phyloP scores from a whole-genome alignment of 2,888 invertebrate genomes.

The Cantharis flavilabris region DNA sequence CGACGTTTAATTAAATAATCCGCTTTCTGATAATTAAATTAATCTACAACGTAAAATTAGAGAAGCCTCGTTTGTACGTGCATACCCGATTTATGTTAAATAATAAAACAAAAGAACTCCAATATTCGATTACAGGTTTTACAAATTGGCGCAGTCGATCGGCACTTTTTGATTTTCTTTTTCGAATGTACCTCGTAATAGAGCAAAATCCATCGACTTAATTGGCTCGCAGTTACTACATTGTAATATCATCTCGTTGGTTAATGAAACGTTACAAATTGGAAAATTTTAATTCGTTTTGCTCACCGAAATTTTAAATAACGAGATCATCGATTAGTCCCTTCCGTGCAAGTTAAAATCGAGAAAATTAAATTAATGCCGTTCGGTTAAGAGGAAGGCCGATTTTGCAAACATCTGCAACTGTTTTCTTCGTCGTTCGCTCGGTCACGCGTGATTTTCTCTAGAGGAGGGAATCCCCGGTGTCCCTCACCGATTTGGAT shows the following conservation, averaged over 20 bases:
- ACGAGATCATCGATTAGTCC: not conserved
- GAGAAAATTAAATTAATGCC: not conserved
- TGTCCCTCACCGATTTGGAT: too few species aligned
- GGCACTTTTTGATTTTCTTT: not conserved
- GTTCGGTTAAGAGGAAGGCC: too few species aligned
- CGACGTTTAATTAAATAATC: constrained; percentile 1
- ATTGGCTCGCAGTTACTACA: not conserved
- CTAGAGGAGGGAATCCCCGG: too few species aligned
- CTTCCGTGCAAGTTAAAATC: not conserved
- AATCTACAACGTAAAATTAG: not conserved
- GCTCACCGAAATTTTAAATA: not conserved
- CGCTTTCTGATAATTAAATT: not conserved
- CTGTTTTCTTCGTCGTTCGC: too few species aligned
- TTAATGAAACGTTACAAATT: not conserved
- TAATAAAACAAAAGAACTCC: not conserved
- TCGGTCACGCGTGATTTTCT: too few species aligned
- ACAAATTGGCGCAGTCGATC: not conserved
- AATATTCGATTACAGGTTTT: not conserved
- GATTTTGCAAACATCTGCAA: too few species aligned
- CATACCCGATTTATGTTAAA: not conserved
- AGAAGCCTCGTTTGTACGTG: not conserved
- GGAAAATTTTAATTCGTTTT: not conserved
- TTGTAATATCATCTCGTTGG: not conserved
- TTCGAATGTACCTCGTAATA: not conserved
- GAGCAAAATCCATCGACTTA: not conserved